Conservation (phyloP, 2,797 vertebrate species). For the Triplophysa yarkandensis region DNA sequence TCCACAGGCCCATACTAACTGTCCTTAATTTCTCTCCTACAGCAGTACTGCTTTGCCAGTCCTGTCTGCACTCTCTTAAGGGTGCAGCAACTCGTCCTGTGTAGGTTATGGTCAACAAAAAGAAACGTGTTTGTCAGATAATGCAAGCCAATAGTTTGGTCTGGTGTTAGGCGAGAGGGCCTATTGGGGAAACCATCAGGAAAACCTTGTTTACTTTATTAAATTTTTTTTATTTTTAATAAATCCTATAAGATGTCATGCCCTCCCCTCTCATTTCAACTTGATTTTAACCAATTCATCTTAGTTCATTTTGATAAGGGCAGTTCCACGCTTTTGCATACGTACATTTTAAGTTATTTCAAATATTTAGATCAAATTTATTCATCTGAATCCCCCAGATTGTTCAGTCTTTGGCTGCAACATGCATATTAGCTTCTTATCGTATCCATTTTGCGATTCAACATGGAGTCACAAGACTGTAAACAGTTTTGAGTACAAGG, state of each 20-base stretch:
- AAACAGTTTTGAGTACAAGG: constrained; percentile 64
- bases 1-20: constrained; percentile 99
- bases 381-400: constrained; percentile 11
- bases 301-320: background rate
- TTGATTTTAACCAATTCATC: constrained; percentile 18
- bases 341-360: background rate
- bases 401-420: constrained; percentile 39
- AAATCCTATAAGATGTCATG: too few species aligned
- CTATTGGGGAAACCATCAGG: constrained; percentile 25
- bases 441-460: constrained; percentile 37
- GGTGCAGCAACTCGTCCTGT: constrained; percentile 99
- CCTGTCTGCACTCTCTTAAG: constrained; percentile 99
- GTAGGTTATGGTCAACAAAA: constrained; percentile 98
- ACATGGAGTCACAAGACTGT: constrained; percentile 49
- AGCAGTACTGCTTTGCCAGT: constrained; percentile 99
- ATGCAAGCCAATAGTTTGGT: constrained; percentile 42
- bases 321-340: background rate
- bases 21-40: constrained; percentile 99
- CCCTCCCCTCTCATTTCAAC: constrained; percentile 23
- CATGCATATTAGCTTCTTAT: constrained; percentile 42
- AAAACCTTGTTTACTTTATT: constrained; percentile 24
- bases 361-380: background rate
- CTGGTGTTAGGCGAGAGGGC: constrained; percentile 11
- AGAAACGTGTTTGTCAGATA: constrained; percentile 80
- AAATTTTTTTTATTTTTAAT: too few species aligned